These are phyloP conservation scores for Acipenser transmontanus DNA, from an alignment of 2,797 vertebrate genomes.

Conservation along the genomic window DNA sequence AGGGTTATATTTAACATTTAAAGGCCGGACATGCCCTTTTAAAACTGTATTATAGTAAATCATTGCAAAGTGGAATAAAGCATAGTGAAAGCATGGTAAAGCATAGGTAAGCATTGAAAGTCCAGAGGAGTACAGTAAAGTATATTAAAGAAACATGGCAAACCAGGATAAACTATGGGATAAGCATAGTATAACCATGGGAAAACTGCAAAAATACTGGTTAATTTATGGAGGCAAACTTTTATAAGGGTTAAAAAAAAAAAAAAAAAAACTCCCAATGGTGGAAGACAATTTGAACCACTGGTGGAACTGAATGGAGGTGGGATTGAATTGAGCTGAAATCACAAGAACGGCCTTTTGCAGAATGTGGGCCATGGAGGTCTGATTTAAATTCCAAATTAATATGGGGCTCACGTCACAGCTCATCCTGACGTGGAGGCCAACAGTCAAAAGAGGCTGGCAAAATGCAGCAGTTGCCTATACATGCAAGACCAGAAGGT, in stretches of 20 bases:
- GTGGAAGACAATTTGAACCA: no score
- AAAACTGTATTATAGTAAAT: no score
- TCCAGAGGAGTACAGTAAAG: no score
- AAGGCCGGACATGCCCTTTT: no score
- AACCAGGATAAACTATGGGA: no score
- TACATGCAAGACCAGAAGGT: background rate
- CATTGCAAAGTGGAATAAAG: no score
- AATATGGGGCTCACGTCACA: conserved; percentile 33
- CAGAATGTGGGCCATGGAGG: conserved; percentile 37
- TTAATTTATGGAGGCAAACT: background rate
- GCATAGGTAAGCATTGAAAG: no score
- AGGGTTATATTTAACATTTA: no score
- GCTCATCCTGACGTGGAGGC: conserved; percentile 1
- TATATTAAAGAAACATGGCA: no score
- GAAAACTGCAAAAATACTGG: no score
- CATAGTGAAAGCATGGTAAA: no score
- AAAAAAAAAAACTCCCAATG: background rate
- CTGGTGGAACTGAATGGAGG: background rate
- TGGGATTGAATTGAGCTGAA: background rate
- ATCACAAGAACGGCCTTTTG: conserved; percentile 48
- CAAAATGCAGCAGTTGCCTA: background rate
- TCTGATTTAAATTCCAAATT: conserved; percentile 56
- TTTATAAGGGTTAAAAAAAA: background rate
- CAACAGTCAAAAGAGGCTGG: background rate
- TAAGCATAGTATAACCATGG: no score